Conservation (phyloP, 2,113 vertebrate species). For the Pomatostomus ruficeps region DNA sequence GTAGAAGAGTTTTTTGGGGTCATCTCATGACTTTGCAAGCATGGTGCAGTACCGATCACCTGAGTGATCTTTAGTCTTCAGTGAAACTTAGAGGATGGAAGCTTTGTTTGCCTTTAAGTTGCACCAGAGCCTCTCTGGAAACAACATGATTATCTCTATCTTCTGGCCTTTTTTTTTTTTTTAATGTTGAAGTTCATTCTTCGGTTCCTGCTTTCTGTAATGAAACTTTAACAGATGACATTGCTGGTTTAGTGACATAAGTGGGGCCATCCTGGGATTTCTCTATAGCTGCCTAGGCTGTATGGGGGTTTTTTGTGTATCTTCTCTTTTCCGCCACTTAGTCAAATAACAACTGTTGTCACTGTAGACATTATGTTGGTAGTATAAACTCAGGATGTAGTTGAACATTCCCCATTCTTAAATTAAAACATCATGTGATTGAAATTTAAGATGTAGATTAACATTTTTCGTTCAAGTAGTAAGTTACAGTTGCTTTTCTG, state of each 20-base stretch:
- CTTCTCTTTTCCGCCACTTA: neutral
- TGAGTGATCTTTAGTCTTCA: neutral
- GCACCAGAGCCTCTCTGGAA: neutral
- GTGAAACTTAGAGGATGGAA: neutral
- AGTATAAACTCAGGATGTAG: neutral
- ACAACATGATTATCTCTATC: neutral
- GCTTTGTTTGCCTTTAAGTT: neutral
- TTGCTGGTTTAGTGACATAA: neutral
- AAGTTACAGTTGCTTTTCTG: neutral
- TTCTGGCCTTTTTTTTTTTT: neutral
- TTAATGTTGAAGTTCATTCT: neutral
- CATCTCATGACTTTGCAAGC: neutral
- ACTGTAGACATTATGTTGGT: neutral
- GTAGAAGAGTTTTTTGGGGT: neutral
- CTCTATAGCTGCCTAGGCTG: neutral
- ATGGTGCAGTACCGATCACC: neutral
- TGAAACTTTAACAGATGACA: neutral
- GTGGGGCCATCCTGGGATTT: neutral
- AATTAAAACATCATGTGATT: neutral
- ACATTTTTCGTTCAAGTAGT: neutral
- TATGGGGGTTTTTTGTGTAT: fast-evolving
- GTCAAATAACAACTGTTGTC: neutral
- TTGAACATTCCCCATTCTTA: neutral
- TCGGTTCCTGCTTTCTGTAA: neutral
- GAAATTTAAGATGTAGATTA: neutral